These are phyloP conservation scores for Odontocerum albicorne DNA, from an alignment of 2,888 invertebrate genomes.

Conservation along the genomic window DNA sequence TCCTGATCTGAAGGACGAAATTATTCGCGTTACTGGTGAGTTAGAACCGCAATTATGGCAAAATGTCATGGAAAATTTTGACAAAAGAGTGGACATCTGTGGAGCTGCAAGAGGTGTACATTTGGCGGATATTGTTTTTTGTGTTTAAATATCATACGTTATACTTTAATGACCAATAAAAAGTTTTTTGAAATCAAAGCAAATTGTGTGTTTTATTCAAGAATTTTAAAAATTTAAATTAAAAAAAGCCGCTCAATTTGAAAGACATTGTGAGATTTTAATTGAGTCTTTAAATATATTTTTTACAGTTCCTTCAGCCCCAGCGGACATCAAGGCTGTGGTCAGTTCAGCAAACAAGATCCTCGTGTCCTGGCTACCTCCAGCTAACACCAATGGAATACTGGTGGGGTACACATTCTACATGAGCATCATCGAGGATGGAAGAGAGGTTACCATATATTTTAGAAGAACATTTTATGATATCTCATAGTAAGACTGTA, in stretches of 20 bases:
- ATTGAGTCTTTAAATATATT: neutral
- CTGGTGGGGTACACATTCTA: conserved; percentile 83
- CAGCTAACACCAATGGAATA: conserved; percentile 80
- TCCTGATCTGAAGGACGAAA: too few species aligned
- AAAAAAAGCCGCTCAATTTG: too few species aligned
- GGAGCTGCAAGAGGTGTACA: too few species aligned
- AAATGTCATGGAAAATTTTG: too few species aligned
- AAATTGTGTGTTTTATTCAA: too few species aligned
- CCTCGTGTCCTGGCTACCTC: conserved; percentile 88
- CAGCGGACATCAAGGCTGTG: conserved; percentile 88
- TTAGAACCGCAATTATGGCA: too few species aligned
- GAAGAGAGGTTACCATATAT: conserved; percentile 59
- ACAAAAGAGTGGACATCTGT: too few species aligned
- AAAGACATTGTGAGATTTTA: neutral
- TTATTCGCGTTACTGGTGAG: too few species aligned
- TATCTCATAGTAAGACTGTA: neutral
- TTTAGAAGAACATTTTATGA: neutral
- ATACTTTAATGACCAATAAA: too few species aligned
- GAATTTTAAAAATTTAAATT: neutral
- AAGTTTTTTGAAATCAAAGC: too few species aligned
- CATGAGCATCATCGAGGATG: conserved; percentile 77
- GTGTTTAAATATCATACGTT: too few species aligned
- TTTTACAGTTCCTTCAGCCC: conserved; percentile 78
- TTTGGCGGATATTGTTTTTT: too few species aligned
- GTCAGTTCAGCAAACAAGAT: conserved; percentile 84